A percentile compares a stretch with the other conserved stretches of the same genome.
These are phyloP conservation scores for Palloptera scutellata DNA, from an alignment of 2,888 invertebrate species.

Conservation along the genomic window DNA sequence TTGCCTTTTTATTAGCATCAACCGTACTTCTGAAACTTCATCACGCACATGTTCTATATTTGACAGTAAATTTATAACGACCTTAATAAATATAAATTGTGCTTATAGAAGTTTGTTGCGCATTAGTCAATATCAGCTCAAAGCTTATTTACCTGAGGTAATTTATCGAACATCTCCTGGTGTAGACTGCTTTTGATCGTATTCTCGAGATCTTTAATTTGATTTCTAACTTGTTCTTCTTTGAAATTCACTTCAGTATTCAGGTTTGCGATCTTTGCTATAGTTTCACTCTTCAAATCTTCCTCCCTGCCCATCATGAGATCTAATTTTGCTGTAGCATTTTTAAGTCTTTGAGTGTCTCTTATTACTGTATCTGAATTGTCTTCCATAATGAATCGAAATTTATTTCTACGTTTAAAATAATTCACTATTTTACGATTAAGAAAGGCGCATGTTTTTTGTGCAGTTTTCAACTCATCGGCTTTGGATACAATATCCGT, in stretches of 20 bases:
- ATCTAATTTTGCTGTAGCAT: conserved; percentile 43
- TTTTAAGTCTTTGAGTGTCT: conserved; percentile 34
- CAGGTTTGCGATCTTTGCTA: neutral
- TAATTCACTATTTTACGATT: conserved; percentile 48
- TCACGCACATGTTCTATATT: conserved; percentile 45
- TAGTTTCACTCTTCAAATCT: conserved; percentile 22
- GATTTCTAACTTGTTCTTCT: conserved; percentile 16
- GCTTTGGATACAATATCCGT: conserved; percentile 21
- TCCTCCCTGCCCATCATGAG: conserved; percentile 26
- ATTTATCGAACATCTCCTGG: conserved; percentile 28
- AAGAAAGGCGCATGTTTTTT: conserved; percentile 39
- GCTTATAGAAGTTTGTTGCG: too few species aligned
- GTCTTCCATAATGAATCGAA: conserved; percentile 44
- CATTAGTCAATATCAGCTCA: too few species aligned
- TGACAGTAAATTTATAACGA: conserved; percentile 37
- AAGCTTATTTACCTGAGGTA: conserved; percentile 36
- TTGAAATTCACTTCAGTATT: neutral
- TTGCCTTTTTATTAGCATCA: conserved; percentile 47
- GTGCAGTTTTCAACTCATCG: conserved; percentile 33
- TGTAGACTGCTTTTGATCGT: conserved; percentile 31
- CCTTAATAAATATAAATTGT: conserved; percentile 26
- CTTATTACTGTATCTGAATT: conserved; percentile 17
- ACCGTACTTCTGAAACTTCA: conserved; percentile 50
- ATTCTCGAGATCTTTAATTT: conserved; percentile 21
- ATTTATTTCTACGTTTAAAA: conserved; percentile 47